Conservation (phyloP, 1,140 invertebrate genomes). For the Phortica variegata region DNA sequence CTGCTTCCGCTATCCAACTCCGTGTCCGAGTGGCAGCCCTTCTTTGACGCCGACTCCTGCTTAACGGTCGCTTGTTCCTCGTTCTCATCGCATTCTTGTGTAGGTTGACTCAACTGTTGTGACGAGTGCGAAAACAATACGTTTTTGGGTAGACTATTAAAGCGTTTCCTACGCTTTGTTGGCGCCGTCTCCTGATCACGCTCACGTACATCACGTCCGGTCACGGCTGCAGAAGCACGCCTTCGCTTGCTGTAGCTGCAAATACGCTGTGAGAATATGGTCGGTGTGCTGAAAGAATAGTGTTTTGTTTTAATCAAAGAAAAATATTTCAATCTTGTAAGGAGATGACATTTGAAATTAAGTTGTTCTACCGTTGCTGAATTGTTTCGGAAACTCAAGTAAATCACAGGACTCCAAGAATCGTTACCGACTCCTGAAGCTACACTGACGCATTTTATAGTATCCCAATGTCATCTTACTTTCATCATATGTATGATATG, state of each 20-base stretch:
- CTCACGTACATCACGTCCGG: slow-evolving; percentile 24
- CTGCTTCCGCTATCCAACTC: slow-evolving; percentile 35
- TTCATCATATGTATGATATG: no score
- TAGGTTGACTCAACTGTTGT: slow-evolving; percentile 34
- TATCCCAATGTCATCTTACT: no score
- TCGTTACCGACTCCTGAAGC: no score
- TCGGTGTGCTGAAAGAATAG: slow-evolving; percentile 27
- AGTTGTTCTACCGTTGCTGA: no score
- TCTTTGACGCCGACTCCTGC: slow-evolving; percentile 8
- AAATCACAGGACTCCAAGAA: no score
- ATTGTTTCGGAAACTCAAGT: no score
- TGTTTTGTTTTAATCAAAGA: no score
- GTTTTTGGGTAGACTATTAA: slow-evolving; percentile 49
- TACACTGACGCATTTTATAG: no score
- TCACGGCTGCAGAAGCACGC: slow-evolving; percentile 35
- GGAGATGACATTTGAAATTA: no score
- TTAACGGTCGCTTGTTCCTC: not conserved
- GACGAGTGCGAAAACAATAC: slow-evolving; percentile 27
- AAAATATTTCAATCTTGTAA: not conserved
- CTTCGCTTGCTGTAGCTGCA: slow-evolving; percentile 34
- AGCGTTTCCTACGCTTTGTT: slow-evolving; percentile 37
- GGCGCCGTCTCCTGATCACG: slow-evolving; percentile 26
- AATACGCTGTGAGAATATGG: slow-evolving; percentile 28
- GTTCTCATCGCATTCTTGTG: slow-evolving; percentile 17
- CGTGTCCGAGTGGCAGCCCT: slow-evolving; percentile 38